Evolutionary conservation across 2,113 vertebrate genomes (phyloP), one percentile per base, ranked within the genome.

Genomic region (Anseranas semipalmata): DNA sequence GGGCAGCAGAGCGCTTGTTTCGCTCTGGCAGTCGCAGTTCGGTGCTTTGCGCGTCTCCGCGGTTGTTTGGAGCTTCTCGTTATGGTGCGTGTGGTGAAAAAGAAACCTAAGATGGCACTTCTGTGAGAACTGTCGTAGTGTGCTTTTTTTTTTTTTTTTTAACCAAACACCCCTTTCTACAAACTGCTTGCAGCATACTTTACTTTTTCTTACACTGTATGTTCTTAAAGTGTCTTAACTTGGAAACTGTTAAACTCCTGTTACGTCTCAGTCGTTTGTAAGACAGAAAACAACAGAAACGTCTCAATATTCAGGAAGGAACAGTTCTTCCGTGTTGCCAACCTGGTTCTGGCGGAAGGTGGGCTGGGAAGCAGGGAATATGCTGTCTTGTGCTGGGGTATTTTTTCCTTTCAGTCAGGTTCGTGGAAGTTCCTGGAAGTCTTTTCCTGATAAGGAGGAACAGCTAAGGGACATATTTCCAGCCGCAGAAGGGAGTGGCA

Each of bases 191-290:
- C 67, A 14, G 3, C 1, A 1, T 33, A 4, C 21, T 80, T 72
- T 6, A 16, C 7, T 16, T 56, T 41, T 68, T 63, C 14, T 73
- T 70, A 6, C 0, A 0, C 13, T 37, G 2, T 15, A 0, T 2
- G 1, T 33, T 6, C 19, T 48, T 30, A 1, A 12, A 32, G 22
- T 8, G 3, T 27, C 33, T 66, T 59, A 43, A 67, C 78, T 27
- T 1, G 3, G 8, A 28, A 63, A 25, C 22, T 37, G 8, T 56
- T 14, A 10, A 50, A 12, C 20, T 62, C 18, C 17, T 45, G n/a
- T 13, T 60, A 0, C 21, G 9, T 6, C 13, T 21, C 20, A 45
- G 53, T 20, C 15, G 0, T 8, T 5, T 1, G 16, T 35, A 6
- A 33, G 73, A 22, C 14, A 53, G 24, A 67, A 53, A 65, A 10